Conservation (phyloP, 1,140 invertebrate genomes). For the Aphelenchoides fujianensis region DNA sequence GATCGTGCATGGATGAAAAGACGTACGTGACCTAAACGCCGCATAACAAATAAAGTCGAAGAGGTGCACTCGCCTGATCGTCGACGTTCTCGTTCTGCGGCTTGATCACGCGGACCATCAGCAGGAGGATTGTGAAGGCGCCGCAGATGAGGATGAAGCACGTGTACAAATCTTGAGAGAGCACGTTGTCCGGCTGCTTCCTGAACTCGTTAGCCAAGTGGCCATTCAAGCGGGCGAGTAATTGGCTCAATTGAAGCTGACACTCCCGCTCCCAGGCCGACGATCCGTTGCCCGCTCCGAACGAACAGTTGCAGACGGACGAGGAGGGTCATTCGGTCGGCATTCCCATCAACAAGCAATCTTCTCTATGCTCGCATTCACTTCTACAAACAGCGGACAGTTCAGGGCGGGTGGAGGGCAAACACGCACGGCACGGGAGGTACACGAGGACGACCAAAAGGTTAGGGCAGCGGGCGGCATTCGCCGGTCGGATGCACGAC, state of each 20-base stretch:
- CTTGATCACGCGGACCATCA: slow-evolving; percentile 36
- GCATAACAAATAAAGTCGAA: slow-evolving; percentile 8
- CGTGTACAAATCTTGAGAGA: slow-evolving; percentile 31
- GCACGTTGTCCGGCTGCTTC: slow-evolving; percentile 23
- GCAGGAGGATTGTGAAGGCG: slow-evolving; percentile 27
- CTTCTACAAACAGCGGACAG: too few relatives aligned
- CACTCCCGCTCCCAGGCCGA: too few relatives aligned
- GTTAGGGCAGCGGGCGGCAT: too few relatives aligned
- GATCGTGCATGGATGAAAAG: slow-evolving; percentile 27
- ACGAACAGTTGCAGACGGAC: slow-evolving; percentile 6
- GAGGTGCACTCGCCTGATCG: slow-evolving; percentile 27
- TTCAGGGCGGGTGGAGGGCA: too few relatives aligned
- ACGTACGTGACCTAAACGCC: slow-evolving; percentile 32
- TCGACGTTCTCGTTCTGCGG: slow-evolving; percentile 28
- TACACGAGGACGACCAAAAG: too few relatives aligned
- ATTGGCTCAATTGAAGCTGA: slow-evolving; percentile 19
- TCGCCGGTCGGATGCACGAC: too few relatives aligned
- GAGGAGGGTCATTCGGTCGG: too few relatives aligned
- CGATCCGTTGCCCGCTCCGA: too few relatives aligned
- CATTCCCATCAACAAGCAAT: too few relatives aligned
- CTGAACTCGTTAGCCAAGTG: slow-evolving; percentile 16
- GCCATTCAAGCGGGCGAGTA: slow-evolving; percentile 7
- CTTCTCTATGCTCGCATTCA: too few relatives aligned
- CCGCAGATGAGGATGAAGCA: slow-evolving; percentile 27
- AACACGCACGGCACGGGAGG: too few relatives aligned